Evolutionary conservation across 2,113 vertebrate species (phyloP).

Genomic region (Cyanoliseus patagonus): DNA sequence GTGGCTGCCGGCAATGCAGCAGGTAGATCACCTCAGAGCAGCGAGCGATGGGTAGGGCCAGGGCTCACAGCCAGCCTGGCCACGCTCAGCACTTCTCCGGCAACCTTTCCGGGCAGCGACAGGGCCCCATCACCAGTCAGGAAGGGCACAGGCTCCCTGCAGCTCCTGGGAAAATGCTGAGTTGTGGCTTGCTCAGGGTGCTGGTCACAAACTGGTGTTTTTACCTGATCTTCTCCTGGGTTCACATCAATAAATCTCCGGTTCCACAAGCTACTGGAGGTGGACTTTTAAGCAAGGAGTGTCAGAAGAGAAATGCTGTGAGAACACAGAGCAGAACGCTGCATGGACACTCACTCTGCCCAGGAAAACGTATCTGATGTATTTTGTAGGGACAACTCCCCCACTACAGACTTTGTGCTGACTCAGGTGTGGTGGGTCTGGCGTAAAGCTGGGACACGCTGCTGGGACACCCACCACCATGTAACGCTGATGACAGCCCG

Average conservation of each 20-base stretch:
- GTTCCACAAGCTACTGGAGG: not conserved
- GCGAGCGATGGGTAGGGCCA: accelerated
- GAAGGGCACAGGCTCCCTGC: not conserved
- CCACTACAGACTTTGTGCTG: not conserved
- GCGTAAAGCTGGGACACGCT: not conserved
- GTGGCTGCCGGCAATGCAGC: not conserved
- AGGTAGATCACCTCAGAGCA: not conserved
- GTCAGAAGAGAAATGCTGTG: not conserved
- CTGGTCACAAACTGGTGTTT: not conserved
- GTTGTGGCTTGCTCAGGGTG: not conserved
- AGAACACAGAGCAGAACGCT: not conserved
- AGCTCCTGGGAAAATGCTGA: not conserved
- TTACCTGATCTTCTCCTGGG: not conserved
- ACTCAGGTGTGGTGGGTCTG: not conserved
- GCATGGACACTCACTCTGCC: not conserved
- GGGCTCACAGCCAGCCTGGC: not conserved
- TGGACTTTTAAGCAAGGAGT: not conserved
- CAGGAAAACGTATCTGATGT: not conserved
- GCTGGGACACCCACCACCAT: not conserved
- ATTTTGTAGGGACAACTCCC: not conserved
- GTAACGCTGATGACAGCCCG: not conserved
- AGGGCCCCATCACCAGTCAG: not conserved
- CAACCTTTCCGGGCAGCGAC: not conserved
- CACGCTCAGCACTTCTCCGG: not conserved
- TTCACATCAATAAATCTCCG: not conserved